Conservation (phyloP, 2,888 invertebrate species). For the Himalopsyche tibetana region DNA sequence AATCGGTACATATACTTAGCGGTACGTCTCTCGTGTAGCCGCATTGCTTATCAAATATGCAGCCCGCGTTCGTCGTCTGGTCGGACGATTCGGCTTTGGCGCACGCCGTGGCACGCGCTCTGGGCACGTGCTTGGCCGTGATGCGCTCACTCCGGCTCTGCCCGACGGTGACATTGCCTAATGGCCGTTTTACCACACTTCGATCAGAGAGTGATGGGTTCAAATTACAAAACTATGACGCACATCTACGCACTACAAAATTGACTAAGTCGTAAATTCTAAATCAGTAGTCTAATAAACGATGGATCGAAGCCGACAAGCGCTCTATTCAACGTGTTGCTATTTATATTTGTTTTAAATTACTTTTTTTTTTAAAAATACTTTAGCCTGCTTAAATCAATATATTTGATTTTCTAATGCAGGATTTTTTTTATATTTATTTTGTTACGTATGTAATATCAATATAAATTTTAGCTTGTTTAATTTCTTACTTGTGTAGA, state of each 20-base stretch:
- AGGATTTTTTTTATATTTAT: too few relatives aligned
- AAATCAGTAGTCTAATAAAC: too few relatives aligned
- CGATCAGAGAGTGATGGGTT: conserved; percentile 8
- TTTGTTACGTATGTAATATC: too few relatives aligned
- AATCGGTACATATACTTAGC: conserved; percentile 21
- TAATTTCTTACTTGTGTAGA: too few relatives aligned
- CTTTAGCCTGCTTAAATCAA: too few relatives aligned
- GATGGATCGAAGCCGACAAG: too few relatives aligned
- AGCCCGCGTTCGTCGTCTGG: conserved; percentile 41
- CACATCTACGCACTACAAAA: background rate
- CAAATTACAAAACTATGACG: background rate
- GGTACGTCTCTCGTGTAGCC: conserved; percentile 9
- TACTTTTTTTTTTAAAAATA: too few relatives aligned
- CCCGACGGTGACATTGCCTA: conserved; percentile 33
- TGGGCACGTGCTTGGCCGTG: conserved; percentile 42
- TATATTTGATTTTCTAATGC: too few relatives aligned
- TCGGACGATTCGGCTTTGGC: conserved; percentile 37
- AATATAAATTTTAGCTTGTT: too few relatives aligned
- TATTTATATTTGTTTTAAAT: too few relatives aligned
- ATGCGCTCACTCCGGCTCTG: conserved; percentile 44
- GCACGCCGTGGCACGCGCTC: conserved; percentile 56
- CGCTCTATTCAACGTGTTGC: too few relatives aligned
- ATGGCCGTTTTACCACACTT: background rate
- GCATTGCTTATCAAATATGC: conserved; percentile 25
- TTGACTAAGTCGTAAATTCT: too few relatives aligned